Conservation (phyloP, 1,140 invertebrate species). For the Drosophila bocki region DNA sequence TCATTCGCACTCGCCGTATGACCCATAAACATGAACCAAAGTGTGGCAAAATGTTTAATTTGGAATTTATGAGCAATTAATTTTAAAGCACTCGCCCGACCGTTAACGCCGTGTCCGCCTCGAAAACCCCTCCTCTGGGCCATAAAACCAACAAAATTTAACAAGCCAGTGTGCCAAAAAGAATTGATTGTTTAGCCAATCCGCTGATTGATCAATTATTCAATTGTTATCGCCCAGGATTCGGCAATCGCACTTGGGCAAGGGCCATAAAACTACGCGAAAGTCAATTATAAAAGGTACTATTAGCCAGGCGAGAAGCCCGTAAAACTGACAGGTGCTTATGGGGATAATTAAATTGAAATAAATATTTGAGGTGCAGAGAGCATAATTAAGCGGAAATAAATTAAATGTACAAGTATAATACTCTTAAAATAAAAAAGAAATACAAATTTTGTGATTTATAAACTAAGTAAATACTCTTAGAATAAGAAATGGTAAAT, state of each 20-base stretch:
- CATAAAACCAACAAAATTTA: conserved; percentile 47
- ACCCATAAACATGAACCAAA: conserved; percentile 75
- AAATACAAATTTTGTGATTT: neutral
- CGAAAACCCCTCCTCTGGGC: neutral
- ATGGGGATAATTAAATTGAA: conserved; percentile 2
- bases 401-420: neutral
- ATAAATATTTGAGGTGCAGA: neutral
- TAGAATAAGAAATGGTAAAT: neutral
- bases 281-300: conserved; percentile 36
- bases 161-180: conserved; percentile 59
- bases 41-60: conserved; percentile 82
- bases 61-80: conserved; percentile 83
- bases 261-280: conserved; percentile 17
- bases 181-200: conserved; percentile 57
- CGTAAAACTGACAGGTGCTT: conserved; percentile 11
- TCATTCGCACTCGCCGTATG: conserved; percentile 53
- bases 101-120: conserved; percentile 17
- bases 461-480: neutral
- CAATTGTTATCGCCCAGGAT: conserved; percentile 51
- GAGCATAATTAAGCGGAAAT: neutral
- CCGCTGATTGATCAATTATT: conserved; percentile 71
- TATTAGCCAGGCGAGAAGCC: conserved; percentile 10
- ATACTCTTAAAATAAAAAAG: neutral
- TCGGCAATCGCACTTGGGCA: conserved; percentile 31
- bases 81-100: conserved; percentile 68